Percentiles rank a stretch among this genome's conserved stretches.
Evolutionary conservation across 92 coral and sea anemone species (phyloP).

Genomic region (Ricordea florida): DNA sequence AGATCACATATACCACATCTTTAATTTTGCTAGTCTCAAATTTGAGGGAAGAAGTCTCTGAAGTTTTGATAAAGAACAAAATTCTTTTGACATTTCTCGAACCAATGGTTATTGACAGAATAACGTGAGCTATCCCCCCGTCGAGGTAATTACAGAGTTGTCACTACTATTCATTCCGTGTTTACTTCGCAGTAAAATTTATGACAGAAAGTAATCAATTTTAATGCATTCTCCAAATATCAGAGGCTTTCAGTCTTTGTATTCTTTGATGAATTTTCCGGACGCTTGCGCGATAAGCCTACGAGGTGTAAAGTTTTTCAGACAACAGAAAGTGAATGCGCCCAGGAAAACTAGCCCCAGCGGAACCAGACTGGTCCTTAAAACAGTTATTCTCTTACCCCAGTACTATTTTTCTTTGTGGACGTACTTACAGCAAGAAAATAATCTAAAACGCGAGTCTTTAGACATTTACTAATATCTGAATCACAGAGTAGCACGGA

Average conservation of each 20-base stretch:
- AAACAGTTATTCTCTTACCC: too few relatives aligned
- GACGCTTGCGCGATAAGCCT: neutral
- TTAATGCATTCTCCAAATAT: constrained; percentile 13
- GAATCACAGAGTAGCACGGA: too few relatives aligned
- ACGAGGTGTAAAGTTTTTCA: neutral
- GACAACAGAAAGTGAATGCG: neutral
- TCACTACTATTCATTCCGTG: neutral
- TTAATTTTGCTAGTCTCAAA: neutral
- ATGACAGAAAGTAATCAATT: neutral
- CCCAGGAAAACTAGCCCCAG: neutral
- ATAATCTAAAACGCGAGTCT: too few relatives aligned
- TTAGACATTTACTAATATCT: too few relatives aligned
- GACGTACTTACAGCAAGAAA: too few relatives aligned
- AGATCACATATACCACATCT: neutral
- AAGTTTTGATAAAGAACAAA: neutral
- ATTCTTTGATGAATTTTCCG: constrained; percentile 11
- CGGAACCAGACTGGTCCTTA: too few relatives aligned
- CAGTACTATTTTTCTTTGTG: too few relatives aligned
- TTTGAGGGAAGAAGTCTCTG: neutral
- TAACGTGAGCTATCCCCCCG: too few relatives aligned
- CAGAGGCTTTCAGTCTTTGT: neutral
- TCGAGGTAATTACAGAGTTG: too few relatives aligned
- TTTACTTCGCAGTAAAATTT: neutral
- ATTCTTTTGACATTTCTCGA: too few relatives aligned
- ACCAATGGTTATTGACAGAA: too few relatives aligned